Base-by-base conservation (phyloP, 2,113 vertebrate genomes). In the Brachyhypopomus gauderio region DNA sequence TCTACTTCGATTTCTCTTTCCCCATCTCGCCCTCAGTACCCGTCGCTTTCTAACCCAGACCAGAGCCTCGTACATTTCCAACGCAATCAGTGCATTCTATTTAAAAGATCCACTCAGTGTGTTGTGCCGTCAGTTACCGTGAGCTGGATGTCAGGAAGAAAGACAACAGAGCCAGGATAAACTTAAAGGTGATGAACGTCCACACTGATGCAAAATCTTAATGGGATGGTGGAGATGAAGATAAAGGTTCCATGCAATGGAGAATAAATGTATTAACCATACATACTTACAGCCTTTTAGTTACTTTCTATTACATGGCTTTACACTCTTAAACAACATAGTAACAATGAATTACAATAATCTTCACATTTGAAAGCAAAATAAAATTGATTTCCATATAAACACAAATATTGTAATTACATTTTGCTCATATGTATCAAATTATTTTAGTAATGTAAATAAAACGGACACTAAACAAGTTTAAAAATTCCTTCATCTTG, bases 1-100 rank as follows among this genome's bases (percentile, higher is more conserved):
- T 79, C 74, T 79, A 56, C 72, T 79, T 83, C 77, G 76, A 83
- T 83, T 79, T 79, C 71, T 79, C 34, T 76, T 70, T 20, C 36
- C 71, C 63, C 36, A 52, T 72, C 73, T 71, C 69, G 60, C 72
- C 48, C 23, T 70, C 64, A 52, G 30, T 48, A 76, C 23, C 67
- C 36, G 45, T 59, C 55, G 56, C 52, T 67, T 79, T 79, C 77
- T 70, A 36, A 25, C 74, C 45, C 25, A 38, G 17, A 23, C 59
- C 23, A 12, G 34, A 12, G 6, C 30, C 55, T 74, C 52, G 70
- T 81, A 76, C 52, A 76, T 81, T 75, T 81, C 38, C 72, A 81
- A 69, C 45, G 79, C 71, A 41, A 74, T 80, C 72, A 19, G 72
- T 75, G 52, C 56, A 25, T 58, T 81, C 64, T 81, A 25, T 74